Base-by-base conservation (phyloP, 2,888 invertebrate genomes). In the Sclerodermus sp. region DNA sequence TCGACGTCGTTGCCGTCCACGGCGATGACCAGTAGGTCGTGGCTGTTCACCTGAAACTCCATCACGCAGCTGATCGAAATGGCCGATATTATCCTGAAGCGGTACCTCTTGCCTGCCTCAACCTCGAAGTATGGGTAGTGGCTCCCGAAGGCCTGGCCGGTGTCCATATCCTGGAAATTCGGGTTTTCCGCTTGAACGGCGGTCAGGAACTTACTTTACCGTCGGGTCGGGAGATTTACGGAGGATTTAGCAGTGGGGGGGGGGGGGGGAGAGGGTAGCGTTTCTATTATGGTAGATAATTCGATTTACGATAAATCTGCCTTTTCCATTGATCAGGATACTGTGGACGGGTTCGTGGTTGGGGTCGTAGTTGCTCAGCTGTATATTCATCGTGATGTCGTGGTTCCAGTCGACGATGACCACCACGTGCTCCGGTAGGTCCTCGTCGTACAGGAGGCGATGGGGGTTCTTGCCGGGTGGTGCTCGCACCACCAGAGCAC, bases 271-370 rank as follows among this genome's bases (percentile, higher is more conserved):
- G n/a, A n/a, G n/a, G n/a, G n/a, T n/a, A n/a, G n/a, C n/a, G n/a
- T n/a, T n/a, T 43, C 43, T 14, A 18, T 17, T 8, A 37, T 16
- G 42, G 47, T 14, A 53, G 53, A 32, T 16, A 40, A 15, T 9
- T 38, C 38, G 5, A 29, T 41, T 46, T 46, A 30, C 50, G n/a
- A 4, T 41, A 10, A 10, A 46, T 12, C 42, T 32, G 9, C 91
- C 90, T 79, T 89, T 90, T 73, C 92, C 93, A 79, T 93, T 93
- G 66, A 93, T 88, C 50, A 93, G 79, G 47, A 91, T 82, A 34
- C 87, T 89, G 70, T 90, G 88, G 36, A 92, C 91, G 73, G 88
- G 88, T 78, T 90, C 90, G 14, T 90, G 90, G 32, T 88, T 88
- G 47, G 89, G 79, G 72, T 89, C 84, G 6, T 15, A 18, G 29